These are phyloP conservation scores for Irena cyanogastra DNA, from an alignment of 2,113 vertebrate genomes.

Conservation along the genomic window DNA sequence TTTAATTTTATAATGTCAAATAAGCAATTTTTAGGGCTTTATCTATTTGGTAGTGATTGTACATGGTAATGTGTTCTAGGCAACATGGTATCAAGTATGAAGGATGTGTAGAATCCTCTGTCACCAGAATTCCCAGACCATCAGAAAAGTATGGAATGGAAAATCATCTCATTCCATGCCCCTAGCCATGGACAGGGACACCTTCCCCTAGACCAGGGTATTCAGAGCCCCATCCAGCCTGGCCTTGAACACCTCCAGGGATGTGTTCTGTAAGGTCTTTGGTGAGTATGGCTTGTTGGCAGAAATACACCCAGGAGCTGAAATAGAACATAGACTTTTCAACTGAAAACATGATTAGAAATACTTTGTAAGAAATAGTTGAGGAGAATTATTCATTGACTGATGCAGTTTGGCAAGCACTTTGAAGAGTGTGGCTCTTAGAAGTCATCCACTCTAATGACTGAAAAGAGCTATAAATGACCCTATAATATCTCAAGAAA, in stretches of 20 bases:
- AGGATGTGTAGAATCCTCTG: not conserved
- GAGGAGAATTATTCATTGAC: not conserved
- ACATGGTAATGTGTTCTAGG: not conserved
- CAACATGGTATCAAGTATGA: not conserved
- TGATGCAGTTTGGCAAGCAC: not conserved
- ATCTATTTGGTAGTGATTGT: not conserved
- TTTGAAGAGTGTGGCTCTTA: not conserved
- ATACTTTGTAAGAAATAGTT: not conserved
- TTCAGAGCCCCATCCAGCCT: not conserved
- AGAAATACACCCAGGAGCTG: not conserved
- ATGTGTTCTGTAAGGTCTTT: not conserved
- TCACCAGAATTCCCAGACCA: not conserved
- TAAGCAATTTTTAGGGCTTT: not conserved
- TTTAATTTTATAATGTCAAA: not conserved
- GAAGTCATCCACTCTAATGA: not conserved
- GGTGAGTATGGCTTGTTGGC: not conserved
- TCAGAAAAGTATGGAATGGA: not conserved
- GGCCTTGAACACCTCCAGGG: not conserved
- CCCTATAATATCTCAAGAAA: not conserved
- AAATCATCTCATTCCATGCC: not conserved
- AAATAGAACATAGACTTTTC: not conserved
- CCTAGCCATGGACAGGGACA: no score
- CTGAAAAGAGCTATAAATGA: not conserved
- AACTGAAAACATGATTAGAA: not conserved
- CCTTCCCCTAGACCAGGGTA: not conserved